phyloP scores from a whole-genome alignment of 2,113 vertebrate genomes.

The Haliaeetus leucogaster region DNA sequence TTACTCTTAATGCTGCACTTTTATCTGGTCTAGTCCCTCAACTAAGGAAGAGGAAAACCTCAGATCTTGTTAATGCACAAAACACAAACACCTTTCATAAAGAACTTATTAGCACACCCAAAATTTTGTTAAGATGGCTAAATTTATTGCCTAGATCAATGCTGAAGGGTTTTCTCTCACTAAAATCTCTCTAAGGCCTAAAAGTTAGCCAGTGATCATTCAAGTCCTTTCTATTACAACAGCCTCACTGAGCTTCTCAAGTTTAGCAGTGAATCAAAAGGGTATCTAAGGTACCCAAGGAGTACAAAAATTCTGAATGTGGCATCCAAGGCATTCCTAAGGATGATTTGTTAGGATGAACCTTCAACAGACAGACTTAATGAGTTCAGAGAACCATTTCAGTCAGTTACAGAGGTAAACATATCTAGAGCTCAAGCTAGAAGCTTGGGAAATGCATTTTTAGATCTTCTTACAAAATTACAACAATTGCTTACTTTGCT shows the following conservation, averaged over 20 bases:
- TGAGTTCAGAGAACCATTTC: not conserved
- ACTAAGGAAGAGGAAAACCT: not conserved
- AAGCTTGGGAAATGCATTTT: not conserved
- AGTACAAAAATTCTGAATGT: not conserved
- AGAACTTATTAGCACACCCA: not conserved
- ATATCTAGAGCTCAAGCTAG: not conserved
- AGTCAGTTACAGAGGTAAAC: not conserved
- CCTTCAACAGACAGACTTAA: not conserved
- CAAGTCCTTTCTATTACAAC: not conserved
- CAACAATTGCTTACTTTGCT: not conserved
- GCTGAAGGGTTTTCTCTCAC: not conserved
- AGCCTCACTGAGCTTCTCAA: not conserved
- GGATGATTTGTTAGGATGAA: not conserved
- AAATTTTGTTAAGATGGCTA: not conserved
- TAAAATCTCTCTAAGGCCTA: not conserved
- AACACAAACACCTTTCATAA: not conserved
- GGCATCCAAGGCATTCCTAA: not conserved
- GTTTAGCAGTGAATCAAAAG: not conserved
- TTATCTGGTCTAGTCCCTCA: not conserved
- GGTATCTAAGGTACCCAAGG: not conserved
- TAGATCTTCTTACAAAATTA: not conserved
- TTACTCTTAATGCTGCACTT: not conserved
- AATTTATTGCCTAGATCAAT: not conserved
- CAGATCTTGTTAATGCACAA: not conserved
- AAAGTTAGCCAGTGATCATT: not conserved